These are phyloP conservation scores for Crenuchus spilurus DNA, from an alignment of 2,797 vertebrate genomes.

Conservation along the genomic window DNA sequence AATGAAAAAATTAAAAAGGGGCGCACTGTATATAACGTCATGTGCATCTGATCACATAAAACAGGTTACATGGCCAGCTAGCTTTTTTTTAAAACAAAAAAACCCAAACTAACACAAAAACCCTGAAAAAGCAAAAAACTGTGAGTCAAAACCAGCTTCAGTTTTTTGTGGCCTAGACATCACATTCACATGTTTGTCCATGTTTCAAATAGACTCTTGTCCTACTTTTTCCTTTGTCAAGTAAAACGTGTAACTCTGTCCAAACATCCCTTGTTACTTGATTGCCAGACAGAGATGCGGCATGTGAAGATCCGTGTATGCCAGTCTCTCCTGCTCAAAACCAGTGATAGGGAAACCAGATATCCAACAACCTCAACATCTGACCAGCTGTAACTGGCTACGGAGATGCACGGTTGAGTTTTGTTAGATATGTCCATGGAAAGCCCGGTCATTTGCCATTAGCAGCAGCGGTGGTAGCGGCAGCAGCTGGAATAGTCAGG, in stretches of 20 bases:
- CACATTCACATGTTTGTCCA: conserved; percentile 59
- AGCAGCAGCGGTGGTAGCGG: conserved; percentile 48
- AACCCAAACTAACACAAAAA: conserved; percentile 6
- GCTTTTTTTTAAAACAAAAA: conserved; percentile 23
- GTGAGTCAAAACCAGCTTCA: conserved; percentile 19
- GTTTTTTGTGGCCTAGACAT: conserved; percentile 61
- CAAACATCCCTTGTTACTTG: conserved; percentile 33
- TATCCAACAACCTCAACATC: conserved; percentile 34
- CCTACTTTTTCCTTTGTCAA: conserved; percentile 58
- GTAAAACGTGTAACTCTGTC: conserved; percentile 60
- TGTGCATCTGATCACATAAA: conserved; percentile 16
- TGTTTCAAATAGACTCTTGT: conserved; percentile 43
- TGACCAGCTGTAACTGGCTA: conserved; percentile 55
- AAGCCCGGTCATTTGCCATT: conserved; percentile 57
- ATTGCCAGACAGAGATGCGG: conserved; percentile 44
- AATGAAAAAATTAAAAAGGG: neutral
- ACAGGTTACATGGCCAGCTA: neutral
- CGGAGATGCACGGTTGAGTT: conserved; percentile 24
- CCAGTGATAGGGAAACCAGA: conserved; percentile 28
- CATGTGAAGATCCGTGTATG: conserved; percentile 31
- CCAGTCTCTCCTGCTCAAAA: conserved; percentile 22
- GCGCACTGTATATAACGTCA: conserved; percentile 17
- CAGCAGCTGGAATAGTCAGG: conserved; percentile 53
- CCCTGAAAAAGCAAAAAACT: conserved; percentile 23
- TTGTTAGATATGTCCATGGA: conserved; percentile 46